phyloP scores from a whole-genome alignment of 92 coral and sea anemone species.

The Porites cylindrica region DNA sequence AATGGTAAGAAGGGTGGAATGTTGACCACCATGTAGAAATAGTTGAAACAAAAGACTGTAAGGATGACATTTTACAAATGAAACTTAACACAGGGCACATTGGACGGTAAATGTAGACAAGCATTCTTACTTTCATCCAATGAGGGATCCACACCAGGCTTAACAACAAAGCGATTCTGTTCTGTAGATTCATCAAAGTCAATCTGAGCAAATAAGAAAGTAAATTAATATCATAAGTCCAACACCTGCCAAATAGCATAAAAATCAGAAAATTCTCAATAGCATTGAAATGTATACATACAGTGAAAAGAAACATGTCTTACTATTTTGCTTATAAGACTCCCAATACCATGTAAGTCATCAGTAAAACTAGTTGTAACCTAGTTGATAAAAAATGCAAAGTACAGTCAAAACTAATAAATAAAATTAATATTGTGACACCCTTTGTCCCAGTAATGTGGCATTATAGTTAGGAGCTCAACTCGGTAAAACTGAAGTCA shows the following conservation, averaged over 20 bases:
- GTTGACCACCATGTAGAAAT: too few relatives aligned
- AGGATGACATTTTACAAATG: too few relatives aligned
- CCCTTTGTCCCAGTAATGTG: too few relatives aligned
- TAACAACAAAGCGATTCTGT: constrained; percentile 97
- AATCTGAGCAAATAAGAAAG: constrained; percentile 50
- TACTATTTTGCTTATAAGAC: constrained; percentile 92
- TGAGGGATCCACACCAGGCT: constrained; percentile 97
- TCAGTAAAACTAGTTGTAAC: constrained; percentile 84
- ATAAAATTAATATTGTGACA: neutral
- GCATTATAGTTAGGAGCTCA: too few relatives aligned
- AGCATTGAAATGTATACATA: too few relatives aligned
- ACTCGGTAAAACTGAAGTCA: too few relatives aligned
- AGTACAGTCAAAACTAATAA: neutral
- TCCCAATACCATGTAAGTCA: constrained; percentile 90
- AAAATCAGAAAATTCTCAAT: neutral
- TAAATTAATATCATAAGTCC: too few relatives aligned
- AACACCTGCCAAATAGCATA: neutral
- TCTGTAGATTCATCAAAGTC: constrained; percentile 96
- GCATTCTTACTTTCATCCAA: constrained; percentile 88
- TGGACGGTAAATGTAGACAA: neutral
- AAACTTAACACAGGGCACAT: too few relatives aligned
- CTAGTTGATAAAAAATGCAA: constrained; percentile 24
- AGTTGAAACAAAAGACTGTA: too few relatives aligned
- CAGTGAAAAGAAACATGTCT: constrained; percentile 13
- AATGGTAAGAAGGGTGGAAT: too few relatives aligned